Evolutionary conservation across 2,113 vertebrate species (phyloP), one percentile per base, ranked within the genome.

Genomic region (Vulpes lagopus): DNA sequence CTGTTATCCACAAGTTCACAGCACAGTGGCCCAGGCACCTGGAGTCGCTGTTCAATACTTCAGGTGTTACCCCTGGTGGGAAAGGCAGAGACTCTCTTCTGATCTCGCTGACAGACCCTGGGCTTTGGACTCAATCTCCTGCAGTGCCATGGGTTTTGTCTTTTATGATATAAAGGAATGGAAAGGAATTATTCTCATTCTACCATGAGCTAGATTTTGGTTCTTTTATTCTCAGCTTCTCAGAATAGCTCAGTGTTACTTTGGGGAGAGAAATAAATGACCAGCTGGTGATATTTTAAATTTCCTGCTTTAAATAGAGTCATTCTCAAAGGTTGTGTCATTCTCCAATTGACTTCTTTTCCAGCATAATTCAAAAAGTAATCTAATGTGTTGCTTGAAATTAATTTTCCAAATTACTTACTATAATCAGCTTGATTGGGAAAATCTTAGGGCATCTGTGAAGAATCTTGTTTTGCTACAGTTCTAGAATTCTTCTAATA

Each of bases 331-430:
- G 43, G 69, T 9, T 43, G 3, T 85, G 11, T 96, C 11, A 8
- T 43, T 87, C 57, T 89, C 64, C 22, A 82, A 23, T 38, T 8
- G 81, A 91, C 11, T 73, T 43, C 43, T 38, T 15, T 65, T 27
- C 11, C 25, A 11, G 1, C 11, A 55, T 73, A 82, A 93, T 53
- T 55, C 57, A 15, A 59, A 55, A 78, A 53, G 14, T 78, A 30
- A 76, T 17, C 49, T 78, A 65, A 69, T 57, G 64, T 43, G 23
- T 59, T 3, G 20, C 49, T 96, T 78, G 73, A 92, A 71, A 91
- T 95, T 87, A 94, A 79, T 85, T 97, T 93, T 87, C 78, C 49
- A 51, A 89, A 78, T 78, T 83, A 60, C 53, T 62, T 19, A 76
- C 30, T 69, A 2, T 76, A 86, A 51, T 85, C 64, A 71, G n/a